A percentile compares a stretch with the other conserved stretches of the same genome.
phyloP scores from a whole-genome alignment of 2,888 invertebrate species.

The Cremastobaeus sp. region DNA sequence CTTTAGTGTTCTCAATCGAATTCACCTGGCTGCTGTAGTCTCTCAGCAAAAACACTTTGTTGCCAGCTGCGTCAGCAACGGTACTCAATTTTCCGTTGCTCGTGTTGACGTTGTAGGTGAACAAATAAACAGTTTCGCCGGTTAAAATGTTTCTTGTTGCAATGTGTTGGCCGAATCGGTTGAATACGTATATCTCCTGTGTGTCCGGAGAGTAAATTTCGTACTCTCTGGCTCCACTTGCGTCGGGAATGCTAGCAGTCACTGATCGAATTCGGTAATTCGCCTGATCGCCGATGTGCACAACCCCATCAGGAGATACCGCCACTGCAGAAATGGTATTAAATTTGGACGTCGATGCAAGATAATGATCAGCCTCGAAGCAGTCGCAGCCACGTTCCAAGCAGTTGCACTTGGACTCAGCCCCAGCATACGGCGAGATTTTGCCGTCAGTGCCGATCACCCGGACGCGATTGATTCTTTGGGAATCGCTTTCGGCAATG shows the following conservation, averaged over 20 bases:
- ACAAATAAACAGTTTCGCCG: constrained; percentile 94
- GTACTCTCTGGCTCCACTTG: constrained; percentile 90
- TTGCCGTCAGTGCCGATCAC: constrained; percentile 96
- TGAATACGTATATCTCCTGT: constrained; percentile 96
- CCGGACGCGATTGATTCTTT: constrained; percentile 93
- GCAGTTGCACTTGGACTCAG: constrained; percentile 96
- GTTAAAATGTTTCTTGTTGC: constrained; percentile 97
- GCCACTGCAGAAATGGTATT: constrained; percentile 95
- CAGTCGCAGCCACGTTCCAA: constrained; percentile 94
- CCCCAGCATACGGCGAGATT: constrained; percentile 95
- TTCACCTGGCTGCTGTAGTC: constrained; percentile 94
- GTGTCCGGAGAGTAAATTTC: constrained; percentile 97
- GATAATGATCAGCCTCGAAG: constrained; percentile 93
- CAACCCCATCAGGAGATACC: constrained; percentile 94
- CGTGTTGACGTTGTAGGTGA: constrained; percentile 97
- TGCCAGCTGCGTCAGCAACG: constrained; percentile 95
- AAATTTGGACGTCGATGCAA: constrained; percentile 95
- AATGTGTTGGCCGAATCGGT: constrained; percentile 96
- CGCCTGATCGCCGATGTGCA: constrained; percentile 97
- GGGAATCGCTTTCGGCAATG: constrained; percentile 97
- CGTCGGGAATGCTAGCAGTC: constrained; percentile 92
- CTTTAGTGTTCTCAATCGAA: constrained; percentile 95
- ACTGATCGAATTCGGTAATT: constrained; percentile 92
- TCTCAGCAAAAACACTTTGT: constrained; percentile 89
- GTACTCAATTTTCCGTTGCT: constrained; percentile 96